Evolutionary conservation across 1,140 invertebrate species (phyloP).

Genomic region (Wasmannia auropunctata): DNA sequence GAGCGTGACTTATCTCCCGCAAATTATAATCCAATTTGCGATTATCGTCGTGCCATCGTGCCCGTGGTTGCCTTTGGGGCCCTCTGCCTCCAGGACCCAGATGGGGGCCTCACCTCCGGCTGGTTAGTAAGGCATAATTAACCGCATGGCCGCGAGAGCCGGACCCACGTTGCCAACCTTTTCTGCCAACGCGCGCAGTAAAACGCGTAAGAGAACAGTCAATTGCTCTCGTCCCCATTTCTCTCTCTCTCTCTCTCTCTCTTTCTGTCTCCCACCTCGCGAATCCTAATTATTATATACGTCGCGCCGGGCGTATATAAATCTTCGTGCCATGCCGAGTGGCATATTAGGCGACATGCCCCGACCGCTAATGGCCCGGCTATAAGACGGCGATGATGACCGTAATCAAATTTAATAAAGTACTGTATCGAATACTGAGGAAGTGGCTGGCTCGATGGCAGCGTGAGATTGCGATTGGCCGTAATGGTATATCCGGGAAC

Average conservation of each 20-base stretch:
- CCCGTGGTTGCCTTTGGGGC: slow-evolving; percentile 63
- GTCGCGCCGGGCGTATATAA: slow-evolving; percentile 46
- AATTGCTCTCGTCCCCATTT: background rate
- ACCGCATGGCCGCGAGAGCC: slow-evolving; percentile 54
- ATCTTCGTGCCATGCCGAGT: slow-evolving; percentile 43
- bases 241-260: background rate
- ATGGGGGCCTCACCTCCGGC: slow-evolving; percentile 66
- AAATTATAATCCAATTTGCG: slow-evolving; percentile 86
- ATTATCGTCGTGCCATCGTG: slow-evolving; percentile 80
- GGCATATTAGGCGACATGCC: slow-evolving; percentile 52
- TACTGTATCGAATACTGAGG: slow-evolving; percentile 54
- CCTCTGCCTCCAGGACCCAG: slow-evolving; percentile 59
- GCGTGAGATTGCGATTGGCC: slow-evolving; percentile 52
- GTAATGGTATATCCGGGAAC: slow-evolving; percentile 52
- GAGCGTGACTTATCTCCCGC: slow-evolving; percentile 83
- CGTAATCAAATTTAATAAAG: slow-evolving; percentile 61
- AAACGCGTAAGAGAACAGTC: slow-evolving; percentile 45
- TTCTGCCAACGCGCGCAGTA: background rate
- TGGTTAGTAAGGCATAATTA: slow-evolving; percentile 73
- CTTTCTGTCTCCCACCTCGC: background rate
- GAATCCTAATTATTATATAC: slow-evolving; percentile 55
- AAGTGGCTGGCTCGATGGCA: slow-evolving; percentile 44
- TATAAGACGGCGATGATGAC: slow-evolving; percentile 56
- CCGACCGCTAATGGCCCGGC: slow-evolving; percentile 44
- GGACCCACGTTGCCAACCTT: slow-evolving; percentile 57